Evolutionary conservation across 1,140 invertebrate species (phyloP).

Genomic region (Aphelinus atriplicis): DNA sequence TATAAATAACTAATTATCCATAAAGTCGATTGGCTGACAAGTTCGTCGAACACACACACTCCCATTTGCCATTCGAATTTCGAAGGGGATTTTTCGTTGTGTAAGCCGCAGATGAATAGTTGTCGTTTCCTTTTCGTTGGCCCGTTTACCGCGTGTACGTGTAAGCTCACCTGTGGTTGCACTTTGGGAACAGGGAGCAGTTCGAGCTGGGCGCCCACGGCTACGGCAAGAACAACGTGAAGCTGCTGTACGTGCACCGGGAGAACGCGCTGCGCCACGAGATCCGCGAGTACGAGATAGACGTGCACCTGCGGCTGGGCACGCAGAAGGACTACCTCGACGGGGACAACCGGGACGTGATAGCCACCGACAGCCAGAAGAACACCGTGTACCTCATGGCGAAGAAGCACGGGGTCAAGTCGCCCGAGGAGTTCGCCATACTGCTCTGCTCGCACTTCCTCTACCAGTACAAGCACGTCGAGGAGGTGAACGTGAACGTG

Average conservation of each 20-base stretch:
- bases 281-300: slow-evolving; percentile 79
- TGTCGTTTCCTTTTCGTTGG: no score
- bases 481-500: slow-evolving; percentile 73
- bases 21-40: no score
- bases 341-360: slow-evolving; percentile 77
- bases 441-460: slow-evolving; percentile 77
- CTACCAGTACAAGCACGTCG: slow-evolving; percentile 76
- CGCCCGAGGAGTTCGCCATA: slow-evolving; percentile 78
- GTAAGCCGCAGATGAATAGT: no score
- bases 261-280: slow-evolving; percentile 70
- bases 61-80: no score
- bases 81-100: no score
- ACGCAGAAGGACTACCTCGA: slow-evolving; percentile 73
- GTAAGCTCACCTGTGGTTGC: no score
- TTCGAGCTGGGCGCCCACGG: slow-evolving; percentile 74
- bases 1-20: no score
- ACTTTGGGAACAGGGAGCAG: slow-evolving; percentile 39
- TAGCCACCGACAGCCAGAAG: slow-evolving; percentile 85
- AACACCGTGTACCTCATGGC: slow-evolving; percentile 84
- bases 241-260: slow-evolving; percentile 75
- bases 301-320: slow-evolving; percentile 75
- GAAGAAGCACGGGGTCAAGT: slow-evolving; percentile 78
- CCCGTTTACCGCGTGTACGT: no score
- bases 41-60: no score
- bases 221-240: slow-evolving; percentile 80